These are phyloP conservation scores for Machimus rusticus DNA, from an alignment of 2,888 invertebrate genomes.

Conservation along the genomic window DNA sequence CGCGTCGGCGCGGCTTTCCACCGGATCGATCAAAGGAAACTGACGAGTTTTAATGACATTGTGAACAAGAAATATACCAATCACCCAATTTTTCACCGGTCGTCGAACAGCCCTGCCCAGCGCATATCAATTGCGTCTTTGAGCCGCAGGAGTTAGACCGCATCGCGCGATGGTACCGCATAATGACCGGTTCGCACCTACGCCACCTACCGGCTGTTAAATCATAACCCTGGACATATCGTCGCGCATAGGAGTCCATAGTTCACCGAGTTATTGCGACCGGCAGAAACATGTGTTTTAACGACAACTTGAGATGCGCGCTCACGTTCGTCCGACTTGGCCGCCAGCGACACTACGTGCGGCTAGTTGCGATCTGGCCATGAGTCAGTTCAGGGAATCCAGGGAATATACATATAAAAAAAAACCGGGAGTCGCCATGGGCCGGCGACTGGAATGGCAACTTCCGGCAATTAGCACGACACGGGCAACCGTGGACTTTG, in stretches of 20 bases:
- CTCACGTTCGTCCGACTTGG: slow-evolving; percentile 27
- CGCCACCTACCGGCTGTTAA: background rate
- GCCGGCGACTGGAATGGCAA: slow-evolving; percentile 50
- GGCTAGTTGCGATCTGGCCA: background rate
- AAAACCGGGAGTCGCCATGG: slow-evolving; percentile 38
- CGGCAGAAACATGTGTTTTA: slow-evolving; percentile 28
- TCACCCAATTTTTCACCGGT: slow-evolving; percentile 29
- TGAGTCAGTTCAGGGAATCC: slow-evolving; percentile 42
- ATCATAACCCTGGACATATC: background rate
- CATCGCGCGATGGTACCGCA: background rate
- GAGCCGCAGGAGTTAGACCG: too few relatives aligned
- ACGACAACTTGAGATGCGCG: slow-evolving; percentile 16
- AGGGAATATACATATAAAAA: background rate
- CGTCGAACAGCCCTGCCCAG: background rate
- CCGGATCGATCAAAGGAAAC: slow-evolving; percentile 19
- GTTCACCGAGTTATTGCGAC: slow-evolving; percentile 29
- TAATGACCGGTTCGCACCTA: background rate
- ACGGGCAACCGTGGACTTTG: slow-evolving; percentile 39
- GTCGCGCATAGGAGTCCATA: background rate
- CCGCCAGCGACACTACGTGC: background rate
- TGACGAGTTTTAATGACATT: slow-evolving; percentile 31
- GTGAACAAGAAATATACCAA: slow-evolving; percentile 11
- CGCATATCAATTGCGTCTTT: slow-evolving; percentile 17
- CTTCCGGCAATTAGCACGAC: slow-evolving; percentile 50
- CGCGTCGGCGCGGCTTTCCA: background rate